Conservation (phyloP, 64 coral and sea anemone species). For the Montipora cactus region DNA sequence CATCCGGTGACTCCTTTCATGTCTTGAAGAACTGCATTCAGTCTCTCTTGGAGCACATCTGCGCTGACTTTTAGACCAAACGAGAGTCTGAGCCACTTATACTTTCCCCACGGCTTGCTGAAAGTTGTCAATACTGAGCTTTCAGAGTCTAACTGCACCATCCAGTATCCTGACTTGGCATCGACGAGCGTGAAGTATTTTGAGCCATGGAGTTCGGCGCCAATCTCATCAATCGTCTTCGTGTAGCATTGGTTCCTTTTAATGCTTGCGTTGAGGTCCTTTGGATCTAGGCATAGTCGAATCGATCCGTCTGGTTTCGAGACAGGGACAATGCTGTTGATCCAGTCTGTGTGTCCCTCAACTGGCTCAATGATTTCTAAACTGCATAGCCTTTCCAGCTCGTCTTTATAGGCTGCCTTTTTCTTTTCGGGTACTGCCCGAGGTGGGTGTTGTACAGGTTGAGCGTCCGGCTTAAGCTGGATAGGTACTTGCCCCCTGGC, state of each 20-base stretch:
- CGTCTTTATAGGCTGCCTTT: constrained; percentile 41
- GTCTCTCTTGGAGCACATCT: constrained; percentile 48
- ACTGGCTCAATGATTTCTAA: constrained; percentile 19
- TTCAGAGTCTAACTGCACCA: constrained; percentile 6
- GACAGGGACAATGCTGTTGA: constrained; percentile 36
- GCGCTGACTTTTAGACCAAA: constrained; percentile 54
- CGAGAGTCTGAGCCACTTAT: constrained; percentile 45
- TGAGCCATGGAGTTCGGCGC: constrained; percentile 24
- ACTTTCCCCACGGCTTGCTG: constrained; percentile 64
- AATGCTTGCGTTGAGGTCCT: constrained; percentile 51
- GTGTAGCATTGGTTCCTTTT: constrained; percentile 4
- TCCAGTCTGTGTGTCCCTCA: constrained; percentile 60
- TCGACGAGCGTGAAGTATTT: constrained; percentile 27
- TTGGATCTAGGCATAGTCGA: constrained; percentile 45
- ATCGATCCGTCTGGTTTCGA: constrained; percentile 54
- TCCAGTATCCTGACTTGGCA: constrained; percentile 23
- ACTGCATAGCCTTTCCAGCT: constrained; percentile 54
- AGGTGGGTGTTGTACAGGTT: constrained; percentile 54
- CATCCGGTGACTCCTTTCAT: constrained; percentile 35
- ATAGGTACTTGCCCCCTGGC: constrained; percentile 59
- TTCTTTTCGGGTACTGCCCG: constrained; percentile 50
- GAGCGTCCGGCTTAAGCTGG: constrained; percentile 47
- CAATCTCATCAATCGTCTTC: constrained; percentile 35
- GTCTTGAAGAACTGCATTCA: constrained; percentile 39
- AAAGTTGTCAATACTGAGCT: constrained; percentile 32